Percentiles rank a stretch among this genome's conserved stretches.
Conservation (phyloP, 2,888 invertebrate species). For the Lithodes maja region DNA sequence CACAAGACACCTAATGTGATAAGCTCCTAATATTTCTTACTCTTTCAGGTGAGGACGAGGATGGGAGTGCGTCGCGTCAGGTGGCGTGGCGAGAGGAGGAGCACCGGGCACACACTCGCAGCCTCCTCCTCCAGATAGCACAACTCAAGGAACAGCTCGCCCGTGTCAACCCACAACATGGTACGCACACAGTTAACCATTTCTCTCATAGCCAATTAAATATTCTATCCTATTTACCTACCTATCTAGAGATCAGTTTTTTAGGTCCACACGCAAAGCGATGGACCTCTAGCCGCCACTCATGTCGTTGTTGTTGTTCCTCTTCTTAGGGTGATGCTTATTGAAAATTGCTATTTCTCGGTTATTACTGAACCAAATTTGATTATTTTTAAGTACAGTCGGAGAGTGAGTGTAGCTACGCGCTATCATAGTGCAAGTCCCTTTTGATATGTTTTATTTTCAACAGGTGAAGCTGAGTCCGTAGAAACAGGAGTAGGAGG, state of each 20-base stretch:
- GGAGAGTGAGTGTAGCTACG: too few relatives aligned
- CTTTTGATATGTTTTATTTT: neutral
- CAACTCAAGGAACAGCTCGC: slow-evolving; percentile 65
- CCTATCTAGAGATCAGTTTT: too few relatives aligned
- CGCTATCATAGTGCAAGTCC: neutral
- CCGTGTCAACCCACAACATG: neutral
- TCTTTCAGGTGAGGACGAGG: slow-evolving; percentile 54
- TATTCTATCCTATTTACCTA: too few relatives aligned
- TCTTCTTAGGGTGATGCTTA: too few relatives aligned
- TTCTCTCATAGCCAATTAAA: too few relatives aligned
- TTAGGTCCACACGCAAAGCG: too few relatives aligned
- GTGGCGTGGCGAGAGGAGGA: slow-evolving; percentile 54
- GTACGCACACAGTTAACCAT: neutral
- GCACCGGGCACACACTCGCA: slow-evolving; percentile 56
- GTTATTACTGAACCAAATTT: too few relatives aligned
- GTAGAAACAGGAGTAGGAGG: neutral
- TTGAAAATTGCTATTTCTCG: too few relatives aligned
- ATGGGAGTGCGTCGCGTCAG: slow-evolving; percentile 22
- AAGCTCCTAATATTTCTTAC: neutral
- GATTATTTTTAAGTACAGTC: too few relatives aligned
- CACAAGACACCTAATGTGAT: neutral
- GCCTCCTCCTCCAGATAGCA: slow-evolving; percentile 69
- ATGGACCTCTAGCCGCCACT: too few relatives aligned
- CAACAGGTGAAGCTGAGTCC: neutral
- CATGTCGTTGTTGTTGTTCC: too few relatives aligned